Evolutionary conservation across 2,113 vertebrate species (phyloP).

Genomic region (Furnarius figulus): DNA sequence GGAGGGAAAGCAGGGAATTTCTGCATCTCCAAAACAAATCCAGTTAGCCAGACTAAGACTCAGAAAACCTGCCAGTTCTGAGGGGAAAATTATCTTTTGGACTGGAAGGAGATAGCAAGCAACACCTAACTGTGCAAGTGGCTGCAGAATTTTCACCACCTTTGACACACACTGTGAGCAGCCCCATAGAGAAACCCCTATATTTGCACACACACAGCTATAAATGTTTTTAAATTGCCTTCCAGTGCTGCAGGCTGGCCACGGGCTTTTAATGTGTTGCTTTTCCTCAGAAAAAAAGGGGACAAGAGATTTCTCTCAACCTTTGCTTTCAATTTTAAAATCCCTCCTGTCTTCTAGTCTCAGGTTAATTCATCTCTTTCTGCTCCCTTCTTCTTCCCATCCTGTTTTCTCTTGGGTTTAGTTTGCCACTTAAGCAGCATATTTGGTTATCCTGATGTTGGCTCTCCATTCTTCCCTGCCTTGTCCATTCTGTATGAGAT

Average conservation of each 20-base stretch:
- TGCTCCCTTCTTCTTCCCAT: not conserved
- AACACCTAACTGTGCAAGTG: not conserved
- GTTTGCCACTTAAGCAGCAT: not conserved
- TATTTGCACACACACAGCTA: not conserved
- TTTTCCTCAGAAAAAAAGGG: not conserved
- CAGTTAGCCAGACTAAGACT: not conserved
- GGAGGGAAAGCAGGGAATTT: not conserved
- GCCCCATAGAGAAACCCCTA: not conserved
- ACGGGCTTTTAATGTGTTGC: not conserved
- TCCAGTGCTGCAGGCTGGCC: not conserved
- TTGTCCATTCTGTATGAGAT: not conserved
- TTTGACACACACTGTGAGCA: not conserved
- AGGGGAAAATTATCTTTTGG: not conserved
- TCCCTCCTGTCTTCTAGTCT: not conserved
- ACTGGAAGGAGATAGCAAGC: not conserved
- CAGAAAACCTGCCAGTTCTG: not conserved
- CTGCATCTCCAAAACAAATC: not conserved
- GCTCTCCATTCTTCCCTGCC: not conserved
- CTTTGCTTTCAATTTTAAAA: not conserved
- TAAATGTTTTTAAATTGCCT: not conserved
- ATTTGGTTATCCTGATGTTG: not conserved
- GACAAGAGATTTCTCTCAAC: not conserved
- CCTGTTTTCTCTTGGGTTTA: not conserved
- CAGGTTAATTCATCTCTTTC: not conserved
- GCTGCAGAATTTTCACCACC: not conserved